Percentiles rank a stretch among this genome's conserved stretches.
Evolutionary conservation across 1,140 invertebrate species (phyloP).

Genomic region (Drosophila kanapiae): DNA sequence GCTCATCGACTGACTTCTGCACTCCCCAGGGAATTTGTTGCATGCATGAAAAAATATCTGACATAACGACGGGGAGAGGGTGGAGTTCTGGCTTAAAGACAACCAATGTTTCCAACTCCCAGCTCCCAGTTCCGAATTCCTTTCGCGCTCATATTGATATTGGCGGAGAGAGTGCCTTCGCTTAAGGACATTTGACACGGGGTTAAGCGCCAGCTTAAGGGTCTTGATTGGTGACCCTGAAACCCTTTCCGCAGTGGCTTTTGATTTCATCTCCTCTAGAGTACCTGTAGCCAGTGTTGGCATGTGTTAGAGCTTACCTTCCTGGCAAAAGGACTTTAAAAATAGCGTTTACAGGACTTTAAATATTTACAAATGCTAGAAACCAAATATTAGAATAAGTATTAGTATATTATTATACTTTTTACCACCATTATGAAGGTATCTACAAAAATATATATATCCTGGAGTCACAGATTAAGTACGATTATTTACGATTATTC

Average conservation of each 20-base stretch:
- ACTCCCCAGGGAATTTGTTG: slow-evolving; percentile 73
- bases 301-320: neutral
- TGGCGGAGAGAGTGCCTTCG: slow-evolving; percentile 34
- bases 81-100: slow-evolving; percentile 3
- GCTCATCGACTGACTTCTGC: slow-evolving; percentile 59
- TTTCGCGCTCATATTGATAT: slow-evolving; percentile 45
- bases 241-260: slow-evolving; percentile 5
- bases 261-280: neutral
- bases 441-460: no score
- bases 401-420: no score
- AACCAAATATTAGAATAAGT: no score
- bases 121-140: neutral
- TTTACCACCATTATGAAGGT: no score
- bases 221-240: slow-evolving; percentile 31
- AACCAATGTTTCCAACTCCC: neutral
- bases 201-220: slow-evolving; percentile 23
- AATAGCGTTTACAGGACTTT: neutral
- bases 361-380: no score
- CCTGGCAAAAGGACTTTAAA: neutral
- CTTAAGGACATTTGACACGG: slow-evolving; percentile 33
- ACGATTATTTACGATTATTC: no score
- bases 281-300: slow-evolving; percentile 10
- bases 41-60: slow-evolving; percentile 67
- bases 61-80: neutral
- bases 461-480: no score